phyloP scores from a whole-genome alignment of 2,797 vertebrate genomes.

The Octomys mimax region DNA sequence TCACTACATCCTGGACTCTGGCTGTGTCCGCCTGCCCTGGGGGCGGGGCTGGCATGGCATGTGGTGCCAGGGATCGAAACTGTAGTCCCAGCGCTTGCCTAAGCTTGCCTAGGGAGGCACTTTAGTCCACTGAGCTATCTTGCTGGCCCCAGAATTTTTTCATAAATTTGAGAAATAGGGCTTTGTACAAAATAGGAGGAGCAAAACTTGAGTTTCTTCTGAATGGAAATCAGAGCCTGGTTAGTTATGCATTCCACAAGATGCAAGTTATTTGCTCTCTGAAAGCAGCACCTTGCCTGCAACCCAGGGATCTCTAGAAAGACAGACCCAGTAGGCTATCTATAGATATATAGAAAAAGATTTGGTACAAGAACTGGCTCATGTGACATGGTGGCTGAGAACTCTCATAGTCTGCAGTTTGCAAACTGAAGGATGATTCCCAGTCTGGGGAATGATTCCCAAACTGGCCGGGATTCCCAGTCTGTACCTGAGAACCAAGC shows the following conservation, averaged over 20 bases:
- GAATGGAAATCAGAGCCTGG: not conserved
- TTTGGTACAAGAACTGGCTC: not conserved
- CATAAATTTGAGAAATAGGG: not conserved
- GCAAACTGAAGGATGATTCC: not conserved
- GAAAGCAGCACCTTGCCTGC: not conserved
- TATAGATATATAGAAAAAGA: not conserved
- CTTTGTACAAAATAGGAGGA: not conserved
- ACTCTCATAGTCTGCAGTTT: not conserved
- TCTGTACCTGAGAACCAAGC: not conserved
- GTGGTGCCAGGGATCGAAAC: too few species aligned
- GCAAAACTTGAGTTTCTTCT: not conserved
- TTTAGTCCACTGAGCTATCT: too few species aligned
- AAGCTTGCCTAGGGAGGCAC: too few species aligned
- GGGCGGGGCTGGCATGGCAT: too few species aligned
- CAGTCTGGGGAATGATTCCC: too few species aligned
- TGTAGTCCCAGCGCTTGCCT: too few species aligned
- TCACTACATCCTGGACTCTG: too few species aligned
- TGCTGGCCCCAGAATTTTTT: not conserved
- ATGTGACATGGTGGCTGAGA: not conserved
- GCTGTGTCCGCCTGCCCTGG: too few species aligned
- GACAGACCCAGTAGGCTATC: not conserved
- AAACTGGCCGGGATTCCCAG: fast-evolving
- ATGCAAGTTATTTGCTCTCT: not conserved
- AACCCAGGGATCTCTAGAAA: not conserved
- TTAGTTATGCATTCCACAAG: not conserved